Evolutionary conservation across 37 sponge, comb jelly and placozoan species (phyloP).

Genomic region (Bolinopsis microptera): DNA sequence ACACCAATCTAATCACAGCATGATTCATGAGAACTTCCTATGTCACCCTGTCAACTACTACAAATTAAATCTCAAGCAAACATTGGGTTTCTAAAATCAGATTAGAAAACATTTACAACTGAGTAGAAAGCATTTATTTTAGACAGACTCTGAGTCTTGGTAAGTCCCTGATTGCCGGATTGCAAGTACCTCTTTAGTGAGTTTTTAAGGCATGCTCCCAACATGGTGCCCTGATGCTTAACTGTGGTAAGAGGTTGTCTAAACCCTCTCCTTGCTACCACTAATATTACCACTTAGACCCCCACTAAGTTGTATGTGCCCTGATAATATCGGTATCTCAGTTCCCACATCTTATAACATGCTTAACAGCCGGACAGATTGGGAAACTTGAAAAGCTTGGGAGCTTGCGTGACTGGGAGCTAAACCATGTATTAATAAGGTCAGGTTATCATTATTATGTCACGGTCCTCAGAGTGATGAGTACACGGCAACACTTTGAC

Average conservation of each 20-base stretch:
- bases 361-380: no score
- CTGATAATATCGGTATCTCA: no score
- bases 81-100: background rate
- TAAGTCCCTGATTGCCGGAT: background rate
- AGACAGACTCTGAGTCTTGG: background rate
- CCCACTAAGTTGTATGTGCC: no score
- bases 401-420: no score
- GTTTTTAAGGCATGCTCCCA: background rate
- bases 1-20: background rate
- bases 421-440: no score
- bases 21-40: background rate
- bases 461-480: background rate
- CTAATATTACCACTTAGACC: no score
- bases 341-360: no score
- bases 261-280: no score
- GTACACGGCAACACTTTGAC: background rate
- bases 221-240: background rate
- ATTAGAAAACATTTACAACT: background rate
- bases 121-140: background rate
- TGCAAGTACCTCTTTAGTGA: background rate
- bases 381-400: no score
- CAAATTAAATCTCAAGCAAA: background rate
- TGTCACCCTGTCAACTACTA: no score
- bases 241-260: no score
- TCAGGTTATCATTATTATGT: background rate